Evolutionary conservation across 2,113 vertebrate species (phyloP).

Genomic region (Alces alces): DNA sequence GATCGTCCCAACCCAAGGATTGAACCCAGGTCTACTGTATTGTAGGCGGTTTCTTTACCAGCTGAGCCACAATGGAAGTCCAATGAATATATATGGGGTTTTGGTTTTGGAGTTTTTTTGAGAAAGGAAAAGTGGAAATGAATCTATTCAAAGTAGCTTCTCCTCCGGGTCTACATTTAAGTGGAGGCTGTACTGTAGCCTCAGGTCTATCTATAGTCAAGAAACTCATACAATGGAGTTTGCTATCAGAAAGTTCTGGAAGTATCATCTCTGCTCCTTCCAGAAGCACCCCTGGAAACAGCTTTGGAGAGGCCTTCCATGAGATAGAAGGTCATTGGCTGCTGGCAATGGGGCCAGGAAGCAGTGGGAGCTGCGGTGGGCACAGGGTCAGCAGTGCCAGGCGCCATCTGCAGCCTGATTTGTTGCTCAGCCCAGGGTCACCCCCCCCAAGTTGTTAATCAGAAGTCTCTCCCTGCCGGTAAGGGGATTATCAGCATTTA

Average conservation of each 20-base stretch:
- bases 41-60: background rate
- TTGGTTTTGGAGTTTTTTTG: background rate
- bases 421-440: background rate
- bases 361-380: background rate
- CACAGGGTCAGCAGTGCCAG: rapidly evolving
- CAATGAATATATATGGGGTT: background rate
- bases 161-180: background rate
- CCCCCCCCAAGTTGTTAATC: conserved; percentile 48
- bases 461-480: conserved; percentile 22
- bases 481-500: background rate
- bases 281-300: conserved; percentile 18
- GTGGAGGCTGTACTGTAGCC: background rate
- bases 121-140: background rate
- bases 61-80: background rate
- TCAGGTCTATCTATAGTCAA: background rate
- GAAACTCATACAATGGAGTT: background rate
- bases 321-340: conserved; percentile 57
- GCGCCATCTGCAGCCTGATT: background rate
- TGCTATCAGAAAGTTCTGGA: background rate
- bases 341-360: background rate
- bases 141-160: background rate
- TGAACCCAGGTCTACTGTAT: background rate
- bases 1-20: background rate
- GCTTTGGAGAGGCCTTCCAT: background rate
- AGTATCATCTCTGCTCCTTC: conserved; percentile 21